A percentile compares a stretch with the other conserved stretches of the same genome.
phyloP scores from a whole-genome alignment of 2,797 vertebrate species.

The Poeciliopsis infans region DNA sequence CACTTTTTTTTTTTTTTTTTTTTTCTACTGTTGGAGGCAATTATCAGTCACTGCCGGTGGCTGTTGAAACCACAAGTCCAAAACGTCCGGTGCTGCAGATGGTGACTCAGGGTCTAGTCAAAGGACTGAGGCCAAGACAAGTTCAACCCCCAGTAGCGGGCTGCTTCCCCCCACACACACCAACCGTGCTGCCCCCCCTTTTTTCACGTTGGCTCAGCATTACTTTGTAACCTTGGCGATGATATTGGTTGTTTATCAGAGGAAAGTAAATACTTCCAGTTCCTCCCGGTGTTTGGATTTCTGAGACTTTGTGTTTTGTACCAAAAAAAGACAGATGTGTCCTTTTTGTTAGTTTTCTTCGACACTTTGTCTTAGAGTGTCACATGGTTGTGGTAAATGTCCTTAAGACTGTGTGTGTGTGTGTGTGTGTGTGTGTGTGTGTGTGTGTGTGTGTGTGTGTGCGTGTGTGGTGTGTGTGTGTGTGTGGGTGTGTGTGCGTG shows the following conservation, averaged over 20 bases:
- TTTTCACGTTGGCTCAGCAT: constrained; percentile 36
- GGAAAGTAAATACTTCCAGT: constrained; percentile 36
- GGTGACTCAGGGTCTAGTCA: constrained; percentile 69
- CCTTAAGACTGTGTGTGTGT: background rate
- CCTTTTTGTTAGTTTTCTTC: constrained; percentile 30
- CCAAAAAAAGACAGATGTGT: constrained; percentile 33
- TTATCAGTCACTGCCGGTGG: constrained; percentile 46
- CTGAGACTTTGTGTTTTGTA: constrained; percentile 50
- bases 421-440: constrained; percentile 3
- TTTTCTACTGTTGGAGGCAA: constrained; percentile 33
- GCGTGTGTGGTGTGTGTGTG: too few species aligned
- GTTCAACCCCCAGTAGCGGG: constrained; percentile 60
- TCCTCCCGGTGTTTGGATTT: constrained; percentile 36
- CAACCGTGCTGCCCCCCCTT: constrained; percentile 37
- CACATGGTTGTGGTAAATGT: constrained; percentile 43
- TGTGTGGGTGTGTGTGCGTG: background rate
- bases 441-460: background rate
- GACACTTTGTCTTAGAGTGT: constrained; percentile 26
- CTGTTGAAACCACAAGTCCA: constrained; percentile 50
- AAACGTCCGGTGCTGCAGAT: constrained; percentile 51
- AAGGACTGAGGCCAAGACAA: constrained; percentile 49
- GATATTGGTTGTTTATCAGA: constrained; percentile 36
- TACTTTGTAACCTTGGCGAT: constrained; percentile 32
- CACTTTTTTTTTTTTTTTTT: constrained; percentile 47
- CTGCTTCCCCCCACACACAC: constrained; percentile 18